Evolutionary conservation across 2,113 vertebrate genomes (phyloP).

Genomic region (Perca fluviatilis): DNA sequence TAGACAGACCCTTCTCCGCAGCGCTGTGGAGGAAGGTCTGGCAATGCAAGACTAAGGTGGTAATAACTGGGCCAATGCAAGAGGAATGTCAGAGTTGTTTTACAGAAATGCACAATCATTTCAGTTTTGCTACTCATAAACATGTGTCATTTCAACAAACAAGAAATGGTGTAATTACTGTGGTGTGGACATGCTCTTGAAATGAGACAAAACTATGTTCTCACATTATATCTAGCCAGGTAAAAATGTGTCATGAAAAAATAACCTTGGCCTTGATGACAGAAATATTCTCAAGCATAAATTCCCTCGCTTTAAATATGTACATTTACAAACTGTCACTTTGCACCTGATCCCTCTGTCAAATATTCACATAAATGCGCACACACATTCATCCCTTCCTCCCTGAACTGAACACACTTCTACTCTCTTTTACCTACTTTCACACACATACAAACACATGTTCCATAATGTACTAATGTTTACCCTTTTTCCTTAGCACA

Average conservation of each 20-base stretch:
- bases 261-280: constrained; percentile 7
- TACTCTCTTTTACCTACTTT: background rate
- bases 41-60: too few relatives aligned
- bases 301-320: constrained; percentile 36
- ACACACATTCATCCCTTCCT: constrained; percentile 20
- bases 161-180: background rate
- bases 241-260: background rate
- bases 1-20: too few relatives aligned
- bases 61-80: too few relatives aligned
- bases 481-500: constrained; percentile 5
- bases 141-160: background rate
- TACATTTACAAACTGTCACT: constrained; percentile 20
- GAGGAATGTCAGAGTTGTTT: background rate
- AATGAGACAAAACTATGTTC: background rate
- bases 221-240: too few relatives aligned
- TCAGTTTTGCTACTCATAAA: background rate
- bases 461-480: background rate
- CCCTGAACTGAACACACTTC: background rate
- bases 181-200: background rate
- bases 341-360: constrained; percentile 23
- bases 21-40: too few relatives aligned
- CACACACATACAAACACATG: background rate
- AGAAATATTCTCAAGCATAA: background rate
- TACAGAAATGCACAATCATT: background rate
- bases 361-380: constrained; percentile 9